A percentile compares a stretch with the other conserved stretches of the same genome.
Evolutionary conservation across 2,888 invertebrate genomes (phyloP).

Genomic region (Diadromus collaris): DNA sequence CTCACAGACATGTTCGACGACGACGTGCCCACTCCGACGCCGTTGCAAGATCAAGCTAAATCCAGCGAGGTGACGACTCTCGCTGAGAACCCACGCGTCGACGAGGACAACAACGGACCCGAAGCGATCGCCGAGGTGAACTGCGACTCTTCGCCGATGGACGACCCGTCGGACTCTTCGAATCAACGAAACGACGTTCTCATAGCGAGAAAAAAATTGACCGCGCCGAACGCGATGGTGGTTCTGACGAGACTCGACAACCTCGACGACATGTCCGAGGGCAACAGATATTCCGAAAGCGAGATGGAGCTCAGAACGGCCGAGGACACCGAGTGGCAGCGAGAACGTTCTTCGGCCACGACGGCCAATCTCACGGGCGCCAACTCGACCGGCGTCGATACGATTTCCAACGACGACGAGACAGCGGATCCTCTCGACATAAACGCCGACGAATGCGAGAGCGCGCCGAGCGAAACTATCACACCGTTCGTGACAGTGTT

Average conservation of each 20-base stretch:
- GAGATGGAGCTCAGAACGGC: neutral
- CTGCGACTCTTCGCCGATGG: neutral
- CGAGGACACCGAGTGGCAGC: neutral
- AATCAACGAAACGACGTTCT: conserved; percentile 2
- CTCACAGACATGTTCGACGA: neutral
- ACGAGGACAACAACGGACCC: neutral
- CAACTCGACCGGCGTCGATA: conserved; percentile 1
- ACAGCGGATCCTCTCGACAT: conserved; percentile 27
- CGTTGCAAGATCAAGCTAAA: neutral
- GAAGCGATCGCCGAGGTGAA: neutral
- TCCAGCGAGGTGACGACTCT: neutral
- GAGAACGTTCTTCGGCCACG: neutral
- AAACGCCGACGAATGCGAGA: conserved; percentile 1
- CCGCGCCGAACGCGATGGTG: conserved; percentile 51
- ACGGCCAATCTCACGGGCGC: neutral
- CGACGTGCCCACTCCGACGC: neutral
- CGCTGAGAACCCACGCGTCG: neutral
- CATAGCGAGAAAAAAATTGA: conserved; percentile 26
- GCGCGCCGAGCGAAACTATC: neutral
- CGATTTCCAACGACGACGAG: neutral
- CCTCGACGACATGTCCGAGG: conserved; percentile 29
- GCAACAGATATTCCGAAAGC: neutral
- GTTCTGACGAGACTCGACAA: conserved; percentile 56
- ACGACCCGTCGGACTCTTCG: neutral
- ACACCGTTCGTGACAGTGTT: neutral